Conservation (phyloP, 2,888 invertebrate species). For the Exephanes ischioxanthus region DNA sequence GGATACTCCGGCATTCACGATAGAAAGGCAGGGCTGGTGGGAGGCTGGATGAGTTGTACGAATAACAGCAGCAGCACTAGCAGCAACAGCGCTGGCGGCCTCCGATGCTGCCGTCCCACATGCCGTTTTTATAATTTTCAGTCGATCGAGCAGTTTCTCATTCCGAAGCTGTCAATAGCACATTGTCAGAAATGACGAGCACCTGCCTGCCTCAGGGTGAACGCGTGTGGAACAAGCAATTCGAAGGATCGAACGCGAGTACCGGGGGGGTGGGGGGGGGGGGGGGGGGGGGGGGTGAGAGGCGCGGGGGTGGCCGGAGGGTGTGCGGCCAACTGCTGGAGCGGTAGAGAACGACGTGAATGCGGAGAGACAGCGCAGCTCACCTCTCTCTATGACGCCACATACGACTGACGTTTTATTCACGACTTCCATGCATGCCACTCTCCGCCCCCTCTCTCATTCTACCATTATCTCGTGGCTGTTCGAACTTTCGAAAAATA, state of each 20-base stretch:
- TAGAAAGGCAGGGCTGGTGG: constrained; percentile 26
- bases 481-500: constrained; percentile 1
- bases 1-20: constrained; percentile 34
- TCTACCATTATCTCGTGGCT: constrained; percentile 13
- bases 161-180: constrained; percentile 70
- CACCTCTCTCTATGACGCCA: constrained; percentile 54
- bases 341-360: constrained; percentile 56
- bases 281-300: constrained; percentile 12
- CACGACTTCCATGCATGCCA: constrained; percentile 49
- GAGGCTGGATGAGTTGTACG: constrained; percentile 25
- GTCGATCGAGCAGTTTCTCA: constrained; percentile 70
- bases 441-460: constrained; percentile 8
- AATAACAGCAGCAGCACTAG: constrained; percentile 35
- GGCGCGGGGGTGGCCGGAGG: constrained; percentile 35
- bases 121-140: constrained; percentile 60
- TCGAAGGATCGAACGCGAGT: constrained; percentile 56
- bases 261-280: constrained; percentile 12
- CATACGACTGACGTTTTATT: constrained; percentile 58
- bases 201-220: constrained; percentile 67
- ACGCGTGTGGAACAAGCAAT: constrained; percentile 64
- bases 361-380: constrained; percentile 52
- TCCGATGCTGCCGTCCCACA: constrained; percentile 26
- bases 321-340: constrained; percentile 37
- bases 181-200: constrained; percentile 69
- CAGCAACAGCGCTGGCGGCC: constrained; percentile 34